Evolutionary conservation across 2,888 invertebrate species (phyloP).

Genomic region (Polia nebulosa): DNA sequence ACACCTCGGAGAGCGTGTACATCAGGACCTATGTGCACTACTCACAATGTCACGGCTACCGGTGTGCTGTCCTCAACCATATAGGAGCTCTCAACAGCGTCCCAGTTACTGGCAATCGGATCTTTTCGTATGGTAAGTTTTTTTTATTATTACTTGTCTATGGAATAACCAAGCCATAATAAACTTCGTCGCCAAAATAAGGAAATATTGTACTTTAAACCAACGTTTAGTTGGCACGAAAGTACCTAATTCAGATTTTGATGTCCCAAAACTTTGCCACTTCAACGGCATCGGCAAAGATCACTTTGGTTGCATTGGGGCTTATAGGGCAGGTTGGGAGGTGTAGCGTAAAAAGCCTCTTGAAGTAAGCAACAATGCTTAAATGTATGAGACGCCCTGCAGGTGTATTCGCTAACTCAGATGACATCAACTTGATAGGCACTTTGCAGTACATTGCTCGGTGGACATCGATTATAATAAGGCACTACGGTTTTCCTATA

Average conservation of each 20-base stretch:
- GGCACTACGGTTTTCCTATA: too few relatives aligned
- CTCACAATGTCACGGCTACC: conserved; percentile 97
- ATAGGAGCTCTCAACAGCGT: conserved; percentile 97
- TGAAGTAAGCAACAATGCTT: not conserved
- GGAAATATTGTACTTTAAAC: not conserved
- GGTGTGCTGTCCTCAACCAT: conserved; percentile 98
- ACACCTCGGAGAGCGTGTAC: conserved; percentile 98
- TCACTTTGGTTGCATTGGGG: not conserved
- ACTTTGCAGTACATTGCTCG: too few relatives aligned
- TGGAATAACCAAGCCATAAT: not conserved
- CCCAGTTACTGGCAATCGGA: conserved; percentile 96
- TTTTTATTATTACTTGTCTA: not conserved
- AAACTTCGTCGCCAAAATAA: not conserved
- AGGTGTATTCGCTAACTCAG: too few relatives aligned
- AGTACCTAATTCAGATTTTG: not conserved
- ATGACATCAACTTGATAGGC: too few relatives aligned
- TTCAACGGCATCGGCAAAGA: not conserved
- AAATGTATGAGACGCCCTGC: not conserved
- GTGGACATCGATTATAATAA: too few relatives aligned
- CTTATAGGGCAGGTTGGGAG: not conserved
- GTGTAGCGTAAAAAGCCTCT: not conserved
- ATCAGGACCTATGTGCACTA: conserved; percentile 98
- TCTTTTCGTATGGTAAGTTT: conserved; percentile 97
- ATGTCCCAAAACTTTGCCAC: not conserved
- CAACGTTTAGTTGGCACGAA: not conserved